Evolutionary conservation across 2,113 vertebrate genomes (phyloP).

Genomic region (Myanophis thanlyinensis): DNA sequence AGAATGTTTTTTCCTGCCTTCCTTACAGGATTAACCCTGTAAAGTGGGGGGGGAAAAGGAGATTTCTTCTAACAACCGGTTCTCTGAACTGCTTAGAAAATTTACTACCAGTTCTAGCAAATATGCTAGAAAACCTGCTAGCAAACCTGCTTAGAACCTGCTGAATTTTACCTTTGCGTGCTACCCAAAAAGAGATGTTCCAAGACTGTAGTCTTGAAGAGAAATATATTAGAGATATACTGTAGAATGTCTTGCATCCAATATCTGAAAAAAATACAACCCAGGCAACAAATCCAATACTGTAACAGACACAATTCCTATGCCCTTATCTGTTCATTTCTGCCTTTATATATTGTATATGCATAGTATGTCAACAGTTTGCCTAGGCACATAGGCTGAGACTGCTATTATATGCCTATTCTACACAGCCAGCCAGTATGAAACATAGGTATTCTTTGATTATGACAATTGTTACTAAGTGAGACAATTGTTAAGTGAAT

Average conservation of each 20-base stretch:
- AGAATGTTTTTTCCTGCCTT: too few species aligned
- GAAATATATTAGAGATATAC: neutral
- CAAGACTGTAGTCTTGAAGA: neutral
- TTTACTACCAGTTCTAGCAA: too few species aligned
- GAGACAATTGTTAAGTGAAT: neutral
- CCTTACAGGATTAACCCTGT: too few species aligned
- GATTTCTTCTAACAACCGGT: too few species aligned
- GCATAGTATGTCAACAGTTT: neutral
- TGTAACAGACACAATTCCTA: neutral
- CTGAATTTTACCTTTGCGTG: too few species aligned
- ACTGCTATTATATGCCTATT: neutral
- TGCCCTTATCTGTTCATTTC: neutral
- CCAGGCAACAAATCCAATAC: neutral
- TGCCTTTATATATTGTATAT: neutral
- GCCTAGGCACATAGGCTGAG: neutral
- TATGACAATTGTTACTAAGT: neutral
- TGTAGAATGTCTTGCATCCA: neutral
- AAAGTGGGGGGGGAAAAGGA: too few species aligned
- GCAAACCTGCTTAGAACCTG: too few species aligned
- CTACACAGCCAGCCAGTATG: neutral
- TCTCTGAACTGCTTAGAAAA: too few species aligned
- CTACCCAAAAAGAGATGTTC: neutral
- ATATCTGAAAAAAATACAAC: neutral
- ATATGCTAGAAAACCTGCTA: too few species aligned
- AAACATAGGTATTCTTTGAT: neutral